Percentiles rank a stretch among this genome's conserved stretches.
These are phyloP conservation scores for Girardinichthys multiradiatus DNA, from an alignment of 2,113 vertebrate species.

Conservation along the genomic window DNA sequence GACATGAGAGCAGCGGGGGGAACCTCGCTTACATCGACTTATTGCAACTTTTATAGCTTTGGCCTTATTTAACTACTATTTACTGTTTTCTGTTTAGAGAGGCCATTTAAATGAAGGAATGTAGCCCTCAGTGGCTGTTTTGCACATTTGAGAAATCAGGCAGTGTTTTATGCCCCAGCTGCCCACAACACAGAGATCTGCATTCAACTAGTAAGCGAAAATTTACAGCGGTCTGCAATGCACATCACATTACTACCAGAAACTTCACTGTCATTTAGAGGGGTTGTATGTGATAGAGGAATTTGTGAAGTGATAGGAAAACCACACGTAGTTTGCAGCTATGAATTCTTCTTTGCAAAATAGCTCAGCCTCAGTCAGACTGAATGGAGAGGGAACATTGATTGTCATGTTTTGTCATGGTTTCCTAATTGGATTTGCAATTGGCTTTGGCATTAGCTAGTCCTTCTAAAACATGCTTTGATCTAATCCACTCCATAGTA, in stretches of 20 bases:
- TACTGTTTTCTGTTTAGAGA: slow-evolving; percentile 28
- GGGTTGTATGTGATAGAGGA: not conserved
- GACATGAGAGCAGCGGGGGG: slow-evolving; percentile 25
- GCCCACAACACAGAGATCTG: slow-evolving; percentile 45
- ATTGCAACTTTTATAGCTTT: slow-evolving; percentile 24
- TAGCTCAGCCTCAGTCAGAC: not conserved
- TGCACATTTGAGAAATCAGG: slow-evolving; percentile 1
- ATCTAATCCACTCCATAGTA: no score
- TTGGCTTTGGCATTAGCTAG: not conserved
- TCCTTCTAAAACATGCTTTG: not conserved
- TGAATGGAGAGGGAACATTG: not conserved
- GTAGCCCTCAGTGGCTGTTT: slow-evolving; percentile 8
- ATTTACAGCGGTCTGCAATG: slow-evolving; percentile 43
- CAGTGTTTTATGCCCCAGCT: slow-evolving; percentile 15
- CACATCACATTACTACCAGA: not conserved
- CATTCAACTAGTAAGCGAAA: slow-evolving; percentile 40
- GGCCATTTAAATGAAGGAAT: slow-evolving; percentile 25
- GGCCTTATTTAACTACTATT: slow-evolving; percentile 47
- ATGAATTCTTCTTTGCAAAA: no score
- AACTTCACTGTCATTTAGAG: not conserved
- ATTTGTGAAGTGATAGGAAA: not conserved
- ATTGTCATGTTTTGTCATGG: not conserved
- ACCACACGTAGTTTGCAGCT: not conserved
- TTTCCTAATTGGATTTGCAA: not conserved
- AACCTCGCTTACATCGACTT: slow-evolving; percentile 44